Evolutionary conservation across 1,140 invertebrate species (phyloP), one percentile per base, ranked within the genome.

Genomic region (Maconellicoccus hirsutus): DNA sequence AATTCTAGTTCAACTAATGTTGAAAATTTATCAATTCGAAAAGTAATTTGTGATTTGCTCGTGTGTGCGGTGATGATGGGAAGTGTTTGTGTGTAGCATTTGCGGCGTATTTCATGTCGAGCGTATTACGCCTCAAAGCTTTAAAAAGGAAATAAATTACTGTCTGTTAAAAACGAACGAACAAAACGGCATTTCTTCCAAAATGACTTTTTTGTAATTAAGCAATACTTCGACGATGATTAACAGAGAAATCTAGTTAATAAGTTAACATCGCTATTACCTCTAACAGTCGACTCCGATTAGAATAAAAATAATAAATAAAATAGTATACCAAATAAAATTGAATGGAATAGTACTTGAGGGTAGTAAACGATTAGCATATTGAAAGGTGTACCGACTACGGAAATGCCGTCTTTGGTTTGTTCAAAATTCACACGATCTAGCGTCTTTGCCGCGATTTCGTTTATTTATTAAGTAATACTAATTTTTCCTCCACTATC

Each of bases 171-270:
- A 16, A 52, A 52, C 42, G 12, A 33, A 33, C 42, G n/a, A 52
- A 52, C 42, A 19, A 52, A 52, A 52, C 42, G 42, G 42, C 42
- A 52, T 52, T 52, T 52, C n/a, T 52, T 16, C 42, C 42, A 52
- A 52, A 52, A 52, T 52, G 42, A 52, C 42, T 52, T 52, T 52
- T 52, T 52, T 52, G 42, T 52, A 52, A 52, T 52, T 52, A 52
- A 52, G 42, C n/a, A 52, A 52, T 52, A 52, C 6, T 16, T 19
- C 12, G 42, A 16, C 42, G 42, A 52, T 52, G 42, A 52, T 52
- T 52, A 52, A 52, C 42, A 52, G 42, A 52, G 42, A 52, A 52
- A 52, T 52, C 42, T 52, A 52, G 42, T 52, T 52, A 52, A 52
- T 52, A 52, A 52, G 42, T 52, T 52, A 52, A 52, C 42, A 52